These are phyloP conservation scores for Mesochorus sp. DNA, from an alignment of 2,888 invertebrate species.

Conservation along the genomic window DNA sequence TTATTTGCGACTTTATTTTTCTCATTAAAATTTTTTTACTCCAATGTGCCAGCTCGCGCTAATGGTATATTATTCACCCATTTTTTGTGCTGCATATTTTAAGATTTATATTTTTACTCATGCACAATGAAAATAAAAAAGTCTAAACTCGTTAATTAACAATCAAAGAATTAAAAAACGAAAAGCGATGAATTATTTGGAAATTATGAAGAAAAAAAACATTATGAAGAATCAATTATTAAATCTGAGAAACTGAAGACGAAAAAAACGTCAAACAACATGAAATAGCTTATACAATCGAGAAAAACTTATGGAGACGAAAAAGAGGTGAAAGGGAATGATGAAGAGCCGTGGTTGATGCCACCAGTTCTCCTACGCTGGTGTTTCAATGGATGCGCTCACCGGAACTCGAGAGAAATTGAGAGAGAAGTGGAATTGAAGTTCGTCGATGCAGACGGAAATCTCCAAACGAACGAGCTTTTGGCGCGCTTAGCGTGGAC, in stretches of 20 bases:
- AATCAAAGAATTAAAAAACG: no score
- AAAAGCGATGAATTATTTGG: no score
- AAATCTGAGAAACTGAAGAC: no score
- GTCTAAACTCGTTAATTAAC: no score
- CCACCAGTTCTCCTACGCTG: no score
- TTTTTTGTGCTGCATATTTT: not conserved
- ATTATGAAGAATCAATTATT: no score
- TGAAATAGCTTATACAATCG: no score
- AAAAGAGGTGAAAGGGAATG: not conserved
- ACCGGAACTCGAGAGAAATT: slow-evolving; percentile 58
- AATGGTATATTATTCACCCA: not conserved
- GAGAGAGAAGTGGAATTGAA: slow-evolving; percentile 61
- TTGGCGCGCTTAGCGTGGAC: slow-evolving; percentile 30
- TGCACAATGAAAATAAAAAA: no score
- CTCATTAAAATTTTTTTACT: slow-evolving; percentile 2
- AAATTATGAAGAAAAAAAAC: no score
- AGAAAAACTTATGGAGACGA: no score
- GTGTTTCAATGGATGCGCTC: slow-evolving; percentile 32
- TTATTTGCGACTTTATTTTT: not conserved
- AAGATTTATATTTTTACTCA: no score
- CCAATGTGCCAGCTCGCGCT: not conserved
- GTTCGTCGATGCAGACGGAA: slow-evolving; percentile 60
- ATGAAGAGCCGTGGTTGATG: slow-evolving; percentile 17
- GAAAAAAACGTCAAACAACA: no score
- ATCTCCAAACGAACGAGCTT: slow-evolving; percentile 56